Percentiles rank a stretch among this genome's conserved stretches.
Conservation (phyloP, 2,888 invertebrate genomes). For the Tigriopus californicus region DNA sequence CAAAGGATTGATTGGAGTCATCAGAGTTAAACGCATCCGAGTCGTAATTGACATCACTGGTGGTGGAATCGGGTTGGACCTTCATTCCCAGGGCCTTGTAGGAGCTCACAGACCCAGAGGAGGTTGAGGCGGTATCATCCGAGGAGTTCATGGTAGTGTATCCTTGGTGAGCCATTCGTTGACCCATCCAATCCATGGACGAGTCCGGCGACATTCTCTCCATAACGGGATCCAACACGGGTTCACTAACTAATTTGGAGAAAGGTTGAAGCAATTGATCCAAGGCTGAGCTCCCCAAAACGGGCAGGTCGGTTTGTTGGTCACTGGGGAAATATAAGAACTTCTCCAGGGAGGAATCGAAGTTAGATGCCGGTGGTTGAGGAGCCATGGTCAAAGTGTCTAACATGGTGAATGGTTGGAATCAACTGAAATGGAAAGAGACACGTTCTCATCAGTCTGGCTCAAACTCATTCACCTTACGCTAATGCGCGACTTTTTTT, state of each 20-base stretch:
- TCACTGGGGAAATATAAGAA: no score
- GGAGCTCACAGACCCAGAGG: not conserved
- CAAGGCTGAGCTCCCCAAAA: constrained; percentile 9
- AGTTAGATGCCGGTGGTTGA: no score
- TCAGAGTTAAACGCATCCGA: constrained; percentile 15
- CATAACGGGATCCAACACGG: not conserved
- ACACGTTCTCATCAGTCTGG: no score
- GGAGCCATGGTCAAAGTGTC: no score
- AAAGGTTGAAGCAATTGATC: constrained; percentile 7
- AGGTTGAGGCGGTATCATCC: not conserved
- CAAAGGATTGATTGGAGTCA: constrained; percentile 5
- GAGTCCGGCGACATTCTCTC: constrained; percentile 13
- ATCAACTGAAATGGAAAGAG: no score
- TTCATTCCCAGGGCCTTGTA: not conserved
- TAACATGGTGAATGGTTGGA: no score
- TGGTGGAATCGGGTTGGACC: constrained; percentile 14
- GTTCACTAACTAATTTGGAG: not conserved
- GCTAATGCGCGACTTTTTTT: no score
- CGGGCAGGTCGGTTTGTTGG: not conserved
- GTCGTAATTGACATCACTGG: constrained; percentile 5
- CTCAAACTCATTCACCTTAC: no score
- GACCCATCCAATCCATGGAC: not conserved
- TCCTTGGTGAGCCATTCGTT: not conserved
- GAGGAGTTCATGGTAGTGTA: no score
- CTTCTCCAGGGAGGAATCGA: no score